These are phyloP conservation scores for Steinernema khuongi DNA, from an alignment of 1,140 invertebrate genomes.

Conservation along the genomic window DNA sequence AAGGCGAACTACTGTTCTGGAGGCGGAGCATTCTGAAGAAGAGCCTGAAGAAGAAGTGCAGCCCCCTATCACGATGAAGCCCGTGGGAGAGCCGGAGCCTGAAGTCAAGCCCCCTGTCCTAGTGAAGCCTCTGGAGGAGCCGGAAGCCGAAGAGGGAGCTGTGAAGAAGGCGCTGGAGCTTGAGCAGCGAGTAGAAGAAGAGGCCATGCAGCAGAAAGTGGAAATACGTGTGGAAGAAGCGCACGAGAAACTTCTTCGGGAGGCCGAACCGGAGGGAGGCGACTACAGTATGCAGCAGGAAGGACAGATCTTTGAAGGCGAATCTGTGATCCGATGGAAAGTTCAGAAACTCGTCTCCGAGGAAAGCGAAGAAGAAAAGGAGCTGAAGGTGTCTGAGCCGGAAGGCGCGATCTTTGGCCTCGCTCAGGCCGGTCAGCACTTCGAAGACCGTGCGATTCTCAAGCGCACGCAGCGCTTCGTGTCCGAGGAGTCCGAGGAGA, in stretches of 20 bases:
- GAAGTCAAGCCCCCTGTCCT: background rate
- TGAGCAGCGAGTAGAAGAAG: background rate
- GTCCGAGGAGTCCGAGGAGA: slow-evolving; percentile 30
- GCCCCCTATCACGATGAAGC: background rate
- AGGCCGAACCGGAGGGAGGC: slow-evolving; percentile 32
- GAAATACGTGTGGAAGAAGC: slow-evolving; percentile 15
- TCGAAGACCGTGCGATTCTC: slow-evolving; percentile 21
- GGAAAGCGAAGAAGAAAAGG: slow-evolving; percentile 37
- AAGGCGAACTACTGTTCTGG: slow-evolving; percentile 20
- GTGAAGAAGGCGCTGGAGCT: background rate
- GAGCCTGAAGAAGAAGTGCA: background rate
- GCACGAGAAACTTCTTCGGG: slow-evolving; percentile 11
- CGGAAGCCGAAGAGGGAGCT: slow-evolving; percentile 15
- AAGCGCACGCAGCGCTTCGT: background rate
- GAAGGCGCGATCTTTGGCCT: background rate
- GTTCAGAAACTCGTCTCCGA: slow-evolving; percentile 29
- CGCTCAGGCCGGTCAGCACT: slow-evolving; percentile 26
- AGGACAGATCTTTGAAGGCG: slow-evolving; percentile 28
- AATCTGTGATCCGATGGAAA: slow-evolving; percentile 22
- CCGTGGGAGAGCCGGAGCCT: background rate
- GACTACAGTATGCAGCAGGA: slow-evolving; percentile 34
- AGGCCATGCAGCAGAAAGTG: background rate
- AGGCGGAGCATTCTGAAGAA: slow-evolving; percentile 31
- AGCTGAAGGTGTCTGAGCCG: slow-evolving; percentile 22
- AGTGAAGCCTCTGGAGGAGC: background rate